These are phyloP conservation scores for Polyploca ridens DNA, from an alignment of 2,888 invertebrate genomes.

Conservation along the genomic window DNA sequence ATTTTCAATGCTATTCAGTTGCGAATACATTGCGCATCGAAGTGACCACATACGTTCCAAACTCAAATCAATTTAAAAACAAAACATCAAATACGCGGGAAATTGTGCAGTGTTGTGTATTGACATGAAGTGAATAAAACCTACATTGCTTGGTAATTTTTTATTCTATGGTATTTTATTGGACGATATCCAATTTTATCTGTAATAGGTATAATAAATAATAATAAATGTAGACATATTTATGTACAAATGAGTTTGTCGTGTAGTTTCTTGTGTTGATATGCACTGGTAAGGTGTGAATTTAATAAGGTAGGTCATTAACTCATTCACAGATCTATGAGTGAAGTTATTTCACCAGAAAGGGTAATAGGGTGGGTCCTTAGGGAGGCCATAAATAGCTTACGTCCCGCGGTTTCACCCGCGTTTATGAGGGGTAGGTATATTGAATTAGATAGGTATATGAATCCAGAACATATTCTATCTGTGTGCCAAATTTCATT, in stretches of 20 bases:
- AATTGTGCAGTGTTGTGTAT: not conserved
- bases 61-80: not conserved
- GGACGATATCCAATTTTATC: conserved; percentile 1
- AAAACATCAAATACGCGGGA: not conserved
- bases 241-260: not conserved
- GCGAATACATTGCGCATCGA: not conserved
- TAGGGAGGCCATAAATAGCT: too few species aligned
- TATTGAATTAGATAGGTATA: too few species aligned
- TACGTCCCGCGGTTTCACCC: too few species aligned
- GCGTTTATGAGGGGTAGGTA: too few species aligned
- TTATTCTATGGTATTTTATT: not conserved
- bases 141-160: not conserved
- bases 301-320: not conserved
- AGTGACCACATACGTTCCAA: not conserved
- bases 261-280: not conserved
- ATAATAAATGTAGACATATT: not conserved
- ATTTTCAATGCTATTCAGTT: conserved; percentile 4
- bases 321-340: too few species aligned
- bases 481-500: too few species aligned
- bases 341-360: not conserved
- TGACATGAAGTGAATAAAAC: not conserved
- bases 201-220: not conserved
- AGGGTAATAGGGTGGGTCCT: not conserved
- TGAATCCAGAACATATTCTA: too few species aligned
- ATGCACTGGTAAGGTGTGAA: not conserved